Evolutionary conservation across 2,888 invertebrate genomes (phyloP), one percentile per base, ranked within the genome.

Genomic region (Yponomeuta malinellus): DNA sequence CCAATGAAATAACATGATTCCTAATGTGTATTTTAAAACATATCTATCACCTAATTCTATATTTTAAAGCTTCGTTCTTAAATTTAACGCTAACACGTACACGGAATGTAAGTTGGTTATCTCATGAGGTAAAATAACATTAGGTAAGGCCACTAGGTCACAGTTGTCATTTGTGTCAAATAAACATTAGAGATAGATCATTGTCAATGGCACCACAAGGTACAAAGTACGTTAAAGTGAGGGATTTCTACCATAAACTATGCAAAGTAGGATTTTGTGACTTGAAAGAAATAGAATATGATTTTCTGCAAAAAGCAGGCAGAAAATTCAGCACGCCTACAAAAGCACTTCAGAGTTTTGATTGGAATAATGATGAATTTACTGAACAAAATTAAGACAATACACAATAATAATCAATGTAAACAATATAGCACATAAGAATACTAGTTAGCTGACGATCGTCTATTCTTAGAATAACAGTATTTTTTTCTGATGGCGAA

Each of bases 11-110:
- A 68, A 59, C 71, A 72, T 71, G 72, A 73, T 74, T 74, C 68
- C 72, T 72, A 74, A 73, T 64, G n/a, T 74, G 72, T 70, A 72
- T 70, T 68, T 43, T 43, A 72, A 70, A 72, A 72, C 72, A 70
- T 74, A 74, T 59, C 71, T 73, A 72, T 72, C 70, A 72, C 70
- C 72, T 33, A 69, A 69, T 71, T 74, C 71, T 72, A 72, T 68
- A 71, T 68, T 71, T 76, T 74, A 73, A 71, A 71, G 71, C 71
- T 71, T 70, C 63, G 29, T 71, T 52, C 52, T 68, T 68, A 52
- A 29, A 1, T 48, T 68, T 29, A 68, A 68, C 68, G n/a, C 37
- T 68, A 23, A 23, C n/a, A 29, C 29, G 29, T 65, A 29, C 65
- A 65, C 48, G 68, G 68, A 68, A 68, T 68, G 68, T 68, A 31